Conservation (phyloP, 1,140 invertebrate genomes). For the Calephelis virginiensis region DNA sequence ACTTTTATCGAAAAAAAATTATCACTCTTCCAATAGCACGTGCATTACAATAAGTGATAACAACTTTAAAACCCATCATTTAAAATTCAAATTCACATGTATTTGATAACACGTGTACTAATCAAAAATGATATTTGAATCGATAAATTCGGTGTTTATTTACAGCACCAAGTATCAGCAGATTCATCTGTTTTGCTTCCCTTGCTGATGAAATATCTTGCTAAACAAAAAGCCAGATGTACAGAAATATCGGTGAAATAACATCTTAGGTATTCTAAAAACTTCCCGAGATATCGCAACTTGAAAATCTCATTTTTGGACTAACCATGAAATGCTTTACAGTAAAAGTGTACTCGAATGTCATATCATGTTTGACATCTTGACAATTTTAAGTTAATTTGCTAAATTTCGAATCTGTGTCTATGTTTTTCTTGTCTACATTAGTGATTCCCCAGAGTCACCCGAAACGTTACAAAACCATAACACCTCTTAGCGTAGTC, state of each 20-base stretch:
- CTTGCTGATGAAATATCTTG: too few relatives aligned
- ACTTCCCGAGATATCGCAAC: too few relatives aligned
- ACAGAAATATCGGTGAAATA: neutral
- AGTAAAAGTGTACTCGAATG: too few relatives aligned
- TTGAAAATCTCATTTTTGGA: too few relatives aligned
- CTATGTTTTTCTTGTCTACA: neutral
- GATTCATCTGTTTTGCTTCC: neutral
- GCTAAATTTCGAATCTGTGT: too few relatives aligned
- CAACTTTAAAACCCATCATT: neutral
- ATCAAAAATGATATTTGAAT: constrained; percentile 2
- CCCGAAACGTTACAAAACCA: neutral
- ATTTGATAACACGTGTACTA: neutral
- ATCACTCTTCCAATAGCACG: neutral
- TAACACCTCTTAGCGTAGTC: neutral
- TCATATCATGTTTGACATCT: too few relatives aligned
- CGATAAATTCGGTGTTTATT: neutral
- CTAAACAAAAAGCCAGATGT: neutral
- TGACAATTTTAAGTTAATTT: too few relatives aligned
- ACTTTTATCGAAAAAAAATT: neutral
- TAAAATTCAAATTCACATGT: neutral
- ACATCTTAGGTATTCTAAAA: neutral
- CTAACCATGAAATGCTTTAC: too few relatives aligned
- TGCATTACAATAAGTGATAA: neutral
- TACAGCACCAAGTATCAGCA: neutral
- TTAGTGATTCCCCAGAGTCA: neutral